Percentiles rank a stretch among this genome's conserved stretches.
Evolutionary conservation across 2,888 invertebrate genomes (phyloP).

Genomic region (Ferdinandea cuprea): DNA sequence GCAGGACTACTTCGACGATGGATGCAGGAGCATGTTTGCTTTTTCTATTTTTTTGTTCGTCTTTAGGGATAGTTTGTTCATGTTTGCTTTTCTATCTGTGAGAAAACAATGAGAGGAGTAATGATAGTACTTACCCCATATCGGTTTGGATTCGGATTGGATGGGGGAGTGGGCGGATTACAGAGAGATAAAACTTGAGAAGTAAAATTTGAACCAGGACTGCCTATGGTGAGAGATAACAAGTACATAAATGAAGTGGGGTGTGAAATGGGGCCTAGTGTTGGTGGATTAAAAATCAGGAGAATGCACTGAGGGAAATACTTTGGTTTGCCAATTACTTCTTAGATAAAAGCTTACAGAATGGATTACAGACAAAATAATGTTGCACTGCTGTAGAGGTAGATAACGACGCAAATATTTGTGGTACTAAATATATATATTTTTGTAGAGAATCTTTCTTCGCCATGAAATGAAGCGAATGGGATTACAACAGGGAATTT

Average conservation of each 20-base stretch:
- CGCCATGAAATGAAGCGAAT: no score
- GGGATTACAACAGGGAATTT: no score
- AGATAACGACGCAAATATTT: no score
- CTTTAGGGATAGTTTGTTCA: no score
- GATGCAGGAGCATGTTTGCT: background rate
- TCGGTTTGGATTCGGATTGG: background rate
- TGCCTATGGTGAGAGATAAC: conserved; percentile 14
- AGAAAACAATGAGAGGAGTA: conserved; percentile 27
- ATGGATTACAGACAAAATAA: no score
- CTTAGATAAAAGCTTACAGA: no score
- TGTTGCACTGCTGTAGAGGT: no score
- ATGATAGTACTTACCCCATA: conserved; percentile 21
- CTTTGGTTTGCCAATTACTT: background rate
- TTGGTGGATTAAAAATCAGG: conserved; percentile 15
- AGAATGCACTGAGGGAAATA: background rate
- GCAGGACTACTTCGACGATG: conserved; percentile 19
- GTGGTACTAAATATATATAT: no score
- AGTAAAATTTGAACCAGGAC: background rate
- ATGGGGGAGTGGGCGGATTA: background rate
- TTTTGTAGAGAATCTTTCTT: no score
- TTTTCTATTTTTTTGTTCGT: background rate
- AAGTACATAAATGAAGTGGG: conserved; percentile 3
- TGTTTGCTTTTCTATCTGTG: conserved; percentile 5
- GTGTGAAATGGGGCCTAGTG: background rate
- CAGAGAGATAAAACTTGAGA: background rate